Evolutionary conservation across 2,797 vertebrate species (phyloP).

Genomic region (Acropternis orthonyx): DNA sequence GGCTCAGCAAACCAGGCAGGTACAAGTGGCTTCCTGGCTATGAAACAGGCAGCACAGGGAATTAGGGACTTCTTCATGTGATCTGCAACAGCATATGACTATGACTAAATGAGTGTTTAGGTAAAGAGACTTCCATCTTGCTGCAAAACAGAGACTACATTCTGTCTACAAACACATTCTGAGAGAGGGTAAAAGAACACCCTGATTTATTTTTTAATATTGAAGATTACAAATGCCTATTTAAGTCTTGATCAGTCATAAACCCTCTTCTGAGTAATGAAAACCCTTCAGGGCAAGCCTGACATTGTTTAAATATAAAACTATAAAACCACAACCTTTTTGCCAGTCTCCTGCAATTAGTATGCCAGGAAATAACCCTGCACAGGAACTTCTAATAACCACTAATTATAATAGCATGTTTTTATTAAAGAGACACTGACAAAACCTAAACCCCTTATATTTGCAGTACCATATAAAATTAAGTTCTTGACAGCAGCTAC

Average conservation of each 20-base stretch:
- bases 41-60: not conserved
- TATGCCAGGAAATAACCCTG: not conserved
- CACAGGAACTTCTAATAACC: not conserved
- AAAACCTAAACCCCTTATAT: not conserved
- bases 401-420: not conserved
- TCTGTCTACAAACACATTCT: not conserved
- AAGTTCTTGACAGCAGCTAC: not conserved
- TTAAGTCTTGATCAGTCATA: not conserved
- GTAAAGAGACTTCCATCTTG: not conserved
- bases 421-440: not conserved
- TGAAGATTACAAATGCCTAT: not conserved
- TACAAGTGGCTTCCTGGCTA: not conserved
- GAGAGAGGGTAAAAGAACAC: not conserved
- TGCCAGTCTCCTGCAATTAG: not conserved
- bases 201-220: not conserved
- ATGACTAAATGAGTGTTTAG: not conserved
- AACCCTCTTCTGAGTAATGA: not conserved
- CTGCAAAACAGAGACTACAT: not conserved
- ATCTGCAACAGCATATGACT: fast-evolving
- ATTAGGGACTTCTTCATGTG: not conserved
- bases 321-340: not conserved
- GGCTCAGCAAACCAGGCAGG: not conserved
- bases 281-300: not conserved
- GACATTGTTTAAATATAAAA: not conserved
- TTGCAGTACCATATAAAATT: not conserved